These are phyloP conservation scores for Sardina pilchardus DNA, from an alignment of 2,113 vertebrate species.

Conservation along the genomic window DNA sequence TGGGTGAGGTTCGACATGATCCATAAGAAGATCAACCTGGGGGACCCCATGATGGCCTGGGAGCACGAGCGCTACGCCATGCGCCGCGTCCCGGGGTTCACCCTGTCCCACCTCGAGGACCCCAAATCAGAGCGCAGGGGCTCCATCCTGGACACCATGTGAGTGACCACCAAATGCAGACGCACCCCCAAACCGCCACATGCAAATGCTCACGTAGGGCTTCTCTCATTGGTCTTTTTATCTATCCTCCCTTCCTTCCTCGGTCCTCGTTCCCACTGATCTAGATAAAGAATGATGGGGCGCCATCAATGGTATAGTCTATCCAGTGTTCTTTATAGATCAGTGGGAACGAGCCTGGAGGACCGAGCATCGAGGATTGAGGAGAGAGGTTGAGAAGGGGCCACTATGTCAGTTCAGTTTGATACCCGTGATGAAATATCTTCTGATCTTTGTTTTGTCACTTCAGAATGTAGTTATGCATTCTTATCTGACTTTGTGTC, in stretches of 20 bases:
- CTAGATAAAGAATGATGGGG: no score
- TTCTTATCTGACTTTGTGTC: not conserved
- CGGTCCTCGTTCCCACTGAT: no score
- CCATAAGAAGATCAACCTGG: slow-evolving; percentile 79
- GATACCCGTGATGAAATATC: no score
- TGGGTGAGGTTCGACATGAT: slow-evolving; percentile 69
- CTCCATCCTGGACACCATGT: slow-evolving; percentile 74
- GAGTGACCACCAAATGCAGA: not conserved
- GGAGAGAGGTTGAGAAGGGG: no score
- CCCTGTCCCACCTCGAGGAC: slow-evolving; percentile 72
- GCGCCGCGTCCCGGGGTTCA: slow-evolving; percentile 72
- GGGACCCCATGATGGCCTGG: slow-evolving; percentile 71
- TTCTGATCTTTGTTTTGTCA: not conserved
- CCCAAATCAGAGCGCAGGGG: slow-evolving; percentile 67
- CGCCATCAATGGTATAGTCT: no score
- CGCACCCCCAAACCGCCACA: not conserved
- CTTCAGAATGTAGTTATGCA: not conserved
- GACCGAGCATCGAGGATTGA: no score
- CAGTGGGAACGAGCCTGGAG: no score
- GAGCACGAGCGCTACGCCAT: slow-evolving; percentile 76
- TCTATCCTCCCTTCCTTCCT: no score
- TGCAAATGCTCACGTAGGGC: no score
- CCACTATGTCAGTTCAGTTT: no score
- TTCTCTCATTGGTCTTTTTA: no score
- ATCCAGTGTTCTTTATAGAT: no score